phyloP scores from a whole-genome alignment of 2,888 invertebrate genomes.

The Tortricodes alternella region DNA sequence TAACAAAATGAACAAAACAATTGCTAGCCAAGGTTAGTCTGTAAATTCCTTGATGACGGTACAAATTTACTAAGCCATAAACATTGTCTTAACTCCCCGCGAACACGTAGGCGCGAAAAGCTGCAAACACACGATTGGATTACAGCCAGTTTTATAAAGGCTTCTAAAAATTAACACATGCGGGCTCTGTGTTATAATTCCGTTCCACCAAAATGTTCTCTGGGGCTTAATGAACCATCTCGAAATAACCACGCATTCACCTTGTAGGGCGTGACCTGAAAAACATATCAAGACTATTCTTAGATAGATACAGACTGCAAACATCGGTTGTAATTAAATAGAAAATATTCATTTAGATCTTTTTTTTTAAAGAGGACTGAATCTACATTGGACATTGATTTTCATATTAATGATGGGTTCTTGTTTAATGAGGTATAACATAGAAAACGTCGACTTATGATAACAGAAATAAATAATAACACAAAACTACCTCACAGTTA shows the following conservation, averaged over 20 bases:
- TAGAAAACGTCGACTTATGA: too few relatives aligned
- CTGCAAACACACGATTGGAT: conserved; percentile 59
- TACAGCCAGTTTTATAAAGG: conserved; percentile 58
- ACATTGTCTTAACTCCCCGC: conserved; percentile 34
- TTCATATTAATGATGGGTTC: too few relatives aligned
- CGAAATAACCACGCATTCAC: conserved; percentile 50
- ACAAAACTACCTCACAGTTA: too few relatives aligned
- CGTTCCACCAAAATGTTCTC: conserved; percentile 53
- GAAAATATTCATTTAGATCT: neutral
- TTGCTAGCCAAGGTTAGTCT: conserved; percentile 3
- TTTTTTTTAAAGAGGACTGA: too few relatives aligned
- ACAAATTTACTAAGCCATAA: conserved; percentile 15
- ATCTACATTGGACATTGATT: too few relatives aligned
- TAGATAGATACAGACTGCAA: conserved; percentile 25
- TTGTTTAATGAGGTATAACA: too few relatives aligned
- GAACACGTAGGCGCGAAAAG: conserved; percentile 51
- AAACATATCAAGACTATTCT: conserved; percentile 38
- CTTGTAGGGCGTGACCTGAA: conserved; percentile 50
- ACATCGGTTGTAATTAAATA: neutral
- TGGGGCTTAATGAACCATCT: conserved; percentile 58
- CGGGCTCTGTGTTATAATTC: conserved; percentile 52
- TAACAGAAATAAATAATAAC: too few relatives aligned
- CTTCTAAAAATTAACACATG: conserved; percentile 60
- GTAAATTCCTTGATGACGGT: neutral
- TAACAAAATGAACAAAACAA: neutral